Evolutionary conservation across 1,140 invertebrate genomes (phyloP).

Genomic region (Chelonus insularis): DNA sequence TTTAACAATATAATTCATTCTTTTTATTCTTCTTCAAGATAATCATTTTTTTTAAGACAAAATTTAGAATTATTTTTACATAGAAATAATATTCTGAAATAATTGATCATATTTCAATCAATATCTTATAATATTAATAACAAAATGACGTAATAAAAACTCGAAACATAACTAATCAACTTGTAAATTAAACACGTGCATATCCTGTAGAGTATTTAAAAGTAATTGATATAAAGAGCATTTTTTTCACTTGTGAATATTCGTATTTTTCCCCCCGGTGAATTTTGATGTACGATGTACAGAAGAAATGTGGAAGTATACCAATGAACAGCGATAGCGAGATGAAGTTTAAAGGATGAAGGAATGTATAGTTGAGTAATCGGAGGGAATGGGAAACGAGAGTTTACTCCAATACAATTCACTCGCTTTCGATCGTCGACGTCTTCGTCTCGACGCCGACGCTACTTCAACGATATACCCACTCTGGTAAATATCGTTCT

Average conservation of each 20-base stretch:
- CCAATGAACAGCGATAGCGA: slow-evolving; percentile 22
- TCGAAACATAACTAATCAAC: too few relatives aligned
- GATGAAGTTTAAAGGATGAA: background rate
- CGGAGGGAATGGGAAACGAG: slow-evolving; percentile 2
- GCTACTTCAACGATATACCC: background rate
- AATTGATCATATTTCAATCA: too few relatives aligned
- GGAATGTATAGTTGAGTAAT: background rate
- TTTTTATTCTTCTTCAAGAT: too few relatives aligned
- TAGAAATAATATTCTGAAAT: too few relatives aligned
- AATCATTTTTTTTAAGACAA: too few relatives aligned
- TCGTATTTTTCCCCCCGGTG: slow-evolving; percentile 7
- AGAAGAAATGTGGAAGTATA: background rate
- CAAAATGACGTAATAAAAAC: too few relatives aligned
- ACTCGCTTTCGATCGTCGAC: slow-evolving; percentile 9
- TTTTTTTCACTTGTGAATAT: background rate
- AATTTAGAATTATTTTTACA: too few relatives aligned
- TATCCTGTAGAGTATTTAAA: too few relatives aligned
- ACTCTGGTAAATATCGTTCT: slow-evolving; percentile 2
- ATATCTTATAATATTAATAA: too few relatives aligned
- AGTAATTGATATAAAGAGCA: too few relatives aligned
- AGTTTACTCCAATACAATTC: slow-evolving; percentile 13
- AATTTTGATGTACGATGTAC: slow-evolving; percentile 13
- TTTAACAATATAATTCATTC: too few relatives aligned
- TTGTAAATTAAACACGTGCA: too few relatives aligned
- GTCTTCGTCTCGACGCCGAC: slow-evolving; percentile 13